These are phyloP conservation scores for Clytia hemisphaerica DNA, from an alignment of 30 jellyfish, hydroid and myxozoan species.

Conservation along the genomic window DNA sequence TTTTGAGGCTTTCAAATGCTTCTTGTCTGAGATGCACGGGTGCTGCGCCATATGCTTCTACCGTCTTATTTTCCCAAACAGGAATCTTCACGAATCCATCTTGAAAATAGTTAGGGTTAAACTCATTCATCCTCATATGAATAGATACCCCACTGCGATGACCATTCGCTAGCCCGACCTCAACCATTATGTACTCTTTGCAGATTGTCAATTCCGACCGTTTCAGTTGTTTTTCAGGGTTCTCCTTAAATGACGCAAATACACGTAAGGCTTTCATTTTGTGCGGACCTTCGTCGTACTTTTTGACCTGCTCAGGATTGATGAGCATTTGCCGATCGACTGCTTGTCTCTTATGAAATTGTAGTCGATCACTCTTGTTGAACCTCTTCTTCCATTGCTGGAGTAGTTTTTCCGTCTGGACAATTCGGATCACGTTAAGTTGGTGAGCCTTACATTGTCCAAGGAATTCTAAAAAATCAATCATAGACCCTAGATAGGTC, in stretches of 20 bases:
- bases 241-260: not conserved
- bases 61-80: constrained; percentile 17
- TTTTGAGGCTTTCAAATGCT: not conserved
- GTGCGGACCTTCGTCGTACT: not conserved
- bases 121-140: constrained; percentile 10
- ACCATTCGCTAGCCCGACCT: not conserved
- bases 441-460: not conserved
- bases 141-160: not conserved
- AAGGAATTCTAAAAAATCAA: not conserved
- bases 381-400: constrained; percentile 6
- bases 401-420: not conserved
- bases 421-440: not conserved
- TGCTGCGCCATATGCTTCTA: constrained; percentile 5
- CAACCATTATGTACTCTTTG: not conserved
- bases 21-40: not conserved
- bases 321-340: not conserved
- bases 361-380: not conserved
- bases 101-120: not conserved
- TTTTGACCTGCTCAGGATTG: not conserved
- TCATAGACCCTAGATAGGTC: not conserved
- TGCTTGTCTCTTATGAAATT: not conserved
- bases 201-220: not conserved
- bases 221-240: not conserved
- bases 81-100: constrained; percentile 1
- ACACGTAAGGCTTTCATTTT: not conserved